phyloP scores from a whole-genome alignment of 2,888 invertebrate species.

The Tridacna gigas region DNA sequence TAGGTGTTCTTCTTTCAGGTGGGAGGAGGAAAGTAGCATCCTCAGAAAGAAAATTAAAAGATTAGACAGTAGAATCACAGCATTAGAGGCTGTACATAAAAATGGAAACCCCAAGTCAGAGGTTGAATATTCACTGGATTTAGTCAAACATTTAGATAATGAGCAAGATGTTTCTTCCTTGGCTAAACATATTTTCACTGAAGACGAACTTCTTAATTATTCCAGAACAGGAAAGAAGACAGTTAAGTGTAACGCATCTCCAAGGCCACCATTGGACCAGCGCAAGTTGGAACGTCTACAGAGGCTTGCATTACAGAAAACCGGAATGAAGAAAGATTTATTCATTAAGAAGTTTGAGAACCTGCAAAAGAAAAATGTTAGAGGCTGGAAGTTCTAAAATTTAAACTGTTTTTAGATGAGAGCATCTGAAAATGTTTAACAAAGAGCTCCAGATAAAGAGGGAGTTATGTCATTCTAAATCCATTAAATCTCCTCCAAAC shows the following conservation, averaged over 20 bases:
- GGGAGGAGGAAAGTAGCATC: no score
- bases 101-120: no score
- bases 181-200: slow-evolving; percentile 12
- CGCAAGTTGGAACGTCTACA: not conserved
- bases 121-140: not conserved
- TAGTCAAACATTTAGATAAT: not conserved
- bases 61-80: no score
- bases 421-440: no score
- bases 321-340: slow-evolving; percentile 7
- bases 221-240: slow-evolving; percentile 26
- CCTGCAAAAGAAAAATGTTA: slow-evolving; percentile 20
- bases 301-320: slow-evolving; percentile 15
- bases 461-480: no score
- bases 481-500: no score
- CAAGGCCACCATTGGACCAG: slow-evolving; percentile 17
- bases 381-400: no score
- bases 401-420: no score
- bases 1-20: no score
- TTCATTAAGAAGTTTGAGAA: slow-evolving; percentile 29
- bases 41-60: no score
- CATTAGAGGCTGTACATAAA: no score
- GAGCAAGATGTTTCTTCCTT: not conserved
- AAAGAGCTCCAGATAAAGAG: no score
- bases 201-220: slow-evolving; percentile 24
- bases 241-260: slow-evolving; percentile 16